phyloP scores from a whole-genome alignment of 2,797 vertebrate genomes.

The Borostomias antarcticus region DNA sequence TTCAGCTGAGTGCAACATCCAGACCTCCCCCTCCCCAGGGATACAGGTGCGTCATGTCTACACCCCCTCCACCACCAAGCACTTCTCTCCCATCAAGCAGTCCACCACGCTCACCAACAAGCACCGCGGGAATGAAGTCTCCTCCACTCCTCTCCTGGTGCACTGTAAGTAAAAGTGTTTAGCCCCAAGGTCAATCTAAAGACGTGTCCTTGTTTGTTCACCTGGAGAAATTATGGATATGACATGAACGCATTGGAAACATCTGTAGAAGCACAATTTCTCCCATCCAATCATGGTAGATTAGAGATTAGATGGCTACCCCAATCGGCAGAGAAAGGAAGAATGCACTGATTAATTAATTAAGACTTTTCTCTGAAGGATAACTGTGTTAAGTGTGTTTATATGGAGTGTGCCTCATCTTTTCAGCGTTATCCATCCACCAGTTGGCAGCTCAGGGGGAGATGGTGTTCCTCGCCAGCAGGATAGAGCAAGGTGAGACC shows the following conservation, averaged over 20 bases:
- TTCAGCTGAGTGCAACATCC: slow-evolving; percentile 97
- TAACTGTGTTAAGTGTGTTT: not conserved
- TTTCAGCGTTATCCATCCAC: slow-evolving; percentile 91
- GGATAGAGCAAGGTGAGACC: slow-evolving; percentile 93
- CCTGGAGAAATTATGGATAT: too few relatives aligned
- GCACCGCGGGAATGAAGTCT: slow-evolving; percentile 96
- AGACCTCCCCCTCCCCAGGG: slow-evolving; percentile 94
- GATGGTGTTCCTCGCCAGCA: slow-evolving; percentile 94
- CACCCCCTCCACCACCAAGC: slow-evolving; percentile 97
- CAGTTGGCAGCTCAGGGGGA: slow-evolving; percentile 97
- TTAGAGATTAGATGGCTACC: not conserved
- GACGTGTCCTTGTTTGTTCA: too few relatives aligned
- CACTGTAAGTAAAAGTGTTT: slow-evolving; percentile 84
- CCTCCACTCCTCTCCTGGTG: slow-evolving; percentile 93
- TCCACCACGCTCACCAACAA: slow-evolving; percentile 98
- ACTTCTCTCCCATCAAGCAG: slow-evolving; percentile 98
- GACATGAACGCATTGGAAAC: not conserved
- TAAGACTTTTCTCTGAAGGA: not conserved
- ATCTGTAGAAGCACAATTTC: not conserved
- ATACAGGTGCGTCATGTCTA: slow-evolving; percentile 98
- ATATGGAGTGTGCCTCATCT: not conserved
- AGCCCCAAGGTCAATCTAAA: not conserved
- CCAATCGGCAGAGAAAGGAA: not conserved
- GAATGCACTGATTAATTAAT: too few relatives aligned
- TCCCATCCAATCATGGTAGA: not conserved